Conservation (phyloP, 37 sponge, comb jelly and placozoan species). For the Chondrosia reniformis region DNA sequence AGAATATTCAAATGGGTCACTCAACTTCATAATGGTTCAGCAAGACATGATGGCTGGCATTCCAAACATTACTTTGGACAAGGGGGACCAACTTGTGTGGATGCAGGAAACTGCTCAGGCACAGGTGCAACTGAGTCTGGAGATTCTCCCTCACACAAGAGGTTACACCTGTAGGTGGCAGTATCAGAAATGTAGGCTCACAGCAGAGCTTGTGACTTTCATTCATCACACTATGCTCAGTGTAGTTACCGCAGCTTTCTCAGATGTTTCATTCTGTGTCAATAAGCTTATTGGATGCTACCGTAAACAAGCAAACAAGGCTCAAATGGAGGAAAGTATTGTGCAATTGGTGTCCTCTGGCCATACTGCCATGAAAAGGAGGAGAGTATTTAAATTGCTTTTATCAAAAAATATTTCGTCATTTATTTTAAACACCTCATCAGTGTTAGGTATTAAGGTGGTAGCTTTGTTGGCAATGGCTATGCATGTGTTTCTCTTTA, state of each 20-base stretch:
- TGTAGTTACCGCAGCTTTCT: not conserved
- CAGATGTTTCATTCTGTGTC: not conserved
- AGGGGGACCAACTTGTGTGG: not conserved
- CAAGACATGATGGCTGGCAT: not conserved
- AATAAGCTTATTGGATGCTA: not conserved
- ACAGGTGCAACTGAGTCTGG: not conserved
- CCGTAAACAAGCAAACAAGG: not conserved
- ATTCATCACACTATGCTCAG: not conserved
- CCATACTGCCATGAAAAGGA: not conserved
- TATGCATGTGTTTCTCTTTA: not conserved
- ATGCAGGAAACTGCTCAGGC: not conserved
- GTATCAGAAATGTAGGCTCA: not conserved
- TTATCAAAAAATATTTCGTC: not conserved
- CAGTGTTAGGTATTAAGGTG: not conserved
- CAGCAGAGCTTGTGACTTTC: not conserved
- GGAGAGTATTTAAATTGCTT: not conserved
- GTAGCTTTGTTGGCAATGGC: not conserved
- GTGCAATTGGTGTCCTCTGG: not conserved
- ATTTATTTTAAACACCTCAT: not conserved
- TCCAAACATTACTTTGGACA: not conserved
- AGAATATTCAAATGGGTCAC: not conserved
- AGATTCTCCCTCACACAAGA: not conserved
- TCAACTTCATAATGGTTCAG: not conserved
- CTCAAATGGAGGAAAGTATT: not conserved
- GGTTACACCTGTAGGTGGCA: constrained; percentile 4